These are phyloP conservation scores for Pseudonaja textilis DNA, from an alignment of 2,113 vertebrate genomes.

Conservation along the genomic window DNA sequence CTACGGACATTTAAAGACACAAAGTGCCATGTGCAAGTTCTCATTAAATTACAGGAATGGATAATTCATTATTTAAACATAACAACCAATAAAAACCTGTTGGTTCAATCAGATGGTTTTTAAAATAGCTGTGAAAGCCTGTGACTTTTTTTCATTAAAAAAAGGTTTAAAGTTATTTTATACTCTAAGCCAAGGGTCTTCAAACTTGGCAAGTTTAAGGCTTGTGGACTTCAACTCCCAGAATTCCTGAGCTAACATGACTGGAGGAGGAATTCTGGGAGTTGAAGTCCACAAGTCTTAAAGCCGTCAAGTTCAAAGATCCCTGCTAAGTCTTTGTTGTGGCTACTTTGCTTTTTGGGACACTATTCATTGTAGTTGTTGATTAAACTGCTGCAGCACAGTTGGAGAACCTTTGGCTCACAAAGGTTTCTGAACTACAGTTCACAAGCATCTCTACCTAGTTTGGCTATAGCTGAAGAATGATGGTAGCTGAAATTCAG, in stretches of 20 bases:
- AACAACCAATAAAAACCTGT: background rate
- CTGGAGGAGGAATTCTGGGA: background rate
- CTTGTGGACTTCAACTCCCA: no score
- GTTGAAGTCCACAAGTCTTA: background rate
- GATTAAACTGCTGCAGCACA: background rate
- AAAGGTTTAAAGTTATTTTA: background rate
- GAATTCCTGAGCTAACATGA: background rate
- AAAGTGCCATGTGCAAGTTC: background rate
- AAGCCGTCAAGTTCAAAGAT: no score
- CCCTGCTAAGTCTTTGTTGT: no score
- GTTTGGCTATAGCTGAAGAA: background rate
- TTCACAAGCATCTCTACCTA: background rate
- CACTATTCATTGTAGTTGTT: background rate
- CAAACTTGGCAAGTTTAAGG: no score
- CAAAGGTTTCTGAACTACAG: background rate
- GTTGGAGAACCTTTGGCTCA: background rate
- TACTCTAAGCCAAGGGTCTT: background rate
- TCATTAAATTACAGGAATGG: background rate
- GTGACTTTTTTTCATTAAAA: slow-evolving; percentile 6
- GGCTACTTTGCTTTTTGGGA: background rate
- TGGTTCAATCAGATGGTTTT: slow-evolving; percentile 18
- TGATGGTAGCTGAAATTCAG: background rate
- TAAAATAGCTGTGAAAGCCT: background rate
- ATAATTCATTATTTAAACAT: slow-evolving; percentile 14
- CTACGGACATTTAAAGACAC: slow-evolving; percentile 17